phyloP scores from a whole-genome alignment of 2,113 vertebrate species.

The Zosterops japonicus region DNA sequence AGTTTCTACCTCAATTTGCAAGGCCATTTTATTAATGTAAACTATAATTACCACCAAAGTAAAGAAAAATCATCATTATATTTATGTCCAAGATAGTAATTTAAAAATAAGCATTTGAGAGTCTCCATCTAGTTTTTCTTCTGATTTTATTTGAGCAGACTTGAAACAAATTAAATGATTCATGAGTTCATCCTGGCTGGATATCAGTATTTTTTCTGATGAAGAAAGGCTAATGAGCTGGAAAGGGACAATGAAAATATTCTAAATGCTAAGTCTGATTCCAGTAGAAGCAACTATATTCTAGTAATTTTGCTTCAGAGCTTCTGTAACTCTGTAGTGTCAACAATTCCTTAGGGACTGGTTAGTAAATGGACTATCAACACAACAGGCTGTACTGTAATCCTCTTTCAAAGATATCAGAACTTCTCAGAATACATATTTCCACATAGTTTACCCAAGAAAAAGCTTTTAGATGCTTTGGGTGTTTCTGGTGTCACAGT shows the following conservation, averaged over 20 bases:
- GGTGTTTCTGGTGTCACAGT: background rate
- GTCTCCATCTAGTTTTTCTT: background rate
- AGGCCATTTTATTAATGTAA: background rate
- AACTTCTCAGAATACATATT: background rate
- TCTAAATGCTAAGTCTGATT: slow-evolving; percentile 8
- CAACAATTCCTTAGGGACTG: background rate
- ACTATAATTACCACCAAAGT: background rate
- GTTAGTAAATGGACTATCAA: background rate
- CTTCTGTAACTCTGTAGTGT: background rate
- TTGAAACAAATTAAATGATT: slow-evolving; percentile 66
- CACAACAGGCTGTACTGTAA: background rate
- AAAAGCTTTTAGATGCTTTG: background rate
- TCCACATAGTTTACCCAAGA: background rate
- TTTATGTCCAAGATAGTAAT: background rate
- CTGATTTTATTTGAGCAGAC: slow-evolving; percentile 20
- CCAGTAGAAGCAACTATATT: slow-evolving; percentile 4
- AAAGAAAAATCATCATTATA: background rate
- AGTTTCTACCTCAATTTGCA: background rate
- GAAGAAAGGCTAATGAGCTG: slow-evolving; percentile 54
- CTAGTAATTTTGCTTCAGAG: background rate
- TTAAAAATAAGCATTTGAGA: slow-evolving; percentile 26
- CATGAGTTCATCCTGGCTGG: slow-evolving; percentile 50
- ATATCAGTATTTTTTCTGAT: slow-evolving; percentile 25
- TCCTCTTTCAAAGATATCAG: background rate
- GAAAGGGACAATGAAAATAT: slow-evolving; percentile 8